A percentile compares a stretch with the other conserved stretches of the same genome.
These are phyloP conservation scores for Halcyon chelicuti DNA, from an alignment of 2,797 vertebrate genomes.

Conservation along the genomic window DNA sequence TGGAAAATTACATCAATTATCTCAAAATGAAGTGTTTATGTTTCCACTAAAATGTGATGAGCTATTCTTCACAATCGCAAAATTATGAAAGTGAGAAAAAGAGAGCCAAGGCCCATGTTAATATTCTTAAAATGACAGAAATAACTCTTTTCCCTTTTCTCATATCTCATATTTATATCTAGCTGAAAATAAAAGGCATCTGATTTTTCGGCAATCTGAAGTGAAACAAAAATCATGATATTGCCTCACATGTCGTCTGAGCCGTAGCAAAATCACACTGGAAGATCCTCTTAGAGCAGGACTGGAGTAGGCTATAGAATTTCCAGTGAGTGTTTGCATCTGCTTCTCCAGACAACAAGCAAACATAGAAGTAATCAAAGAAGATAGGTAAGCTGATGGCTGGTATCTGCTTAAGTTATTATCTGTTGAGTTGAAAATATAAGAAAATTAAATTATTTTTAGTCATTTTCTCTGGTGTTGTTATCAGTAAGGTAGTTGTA, in stretches of 20 bases:
- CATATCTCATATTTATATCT: not conserved
- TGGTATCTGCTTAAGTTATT: not conserved
- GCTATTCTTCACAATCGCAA: not conserved
- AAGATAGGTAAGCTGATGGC: not conserved
- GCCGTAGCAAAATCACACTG: not conserved
- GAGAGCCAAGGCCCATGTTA: not conserved
- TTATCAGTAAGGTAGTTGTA: not conserved
- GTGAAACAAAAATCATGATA: not conserved
- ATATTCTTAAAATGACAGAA: not conserved
- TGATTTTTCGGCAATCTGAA: rapidly evolving
- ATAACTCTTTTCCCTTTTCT: not conserved
- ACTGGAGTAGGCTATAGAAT: not conserved
- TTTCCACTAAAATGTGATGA: not conserved
- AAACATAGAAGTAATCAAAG: not conserved
- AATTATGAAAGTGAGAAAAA: not conserved
- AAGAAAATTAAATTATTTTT: not conserved
- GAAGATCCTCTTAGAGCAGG: not conserved
- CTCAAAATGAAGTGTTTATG: not conserved
- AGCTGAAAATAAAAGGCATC: not conserved
- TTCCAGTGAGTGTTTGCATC: not conserved
- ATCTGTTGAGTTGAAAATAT: not conserved
- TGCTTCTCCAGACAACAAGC: not conserved
- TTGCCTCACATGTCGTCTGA: not conserved
- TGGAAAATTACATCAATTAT: not conserved
- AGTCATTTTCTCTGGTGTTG: not conserved